phyloP scores from a whole-genome alignment of 2,888 invertebrate species.

The Platynereis dumerilii region DNA sequence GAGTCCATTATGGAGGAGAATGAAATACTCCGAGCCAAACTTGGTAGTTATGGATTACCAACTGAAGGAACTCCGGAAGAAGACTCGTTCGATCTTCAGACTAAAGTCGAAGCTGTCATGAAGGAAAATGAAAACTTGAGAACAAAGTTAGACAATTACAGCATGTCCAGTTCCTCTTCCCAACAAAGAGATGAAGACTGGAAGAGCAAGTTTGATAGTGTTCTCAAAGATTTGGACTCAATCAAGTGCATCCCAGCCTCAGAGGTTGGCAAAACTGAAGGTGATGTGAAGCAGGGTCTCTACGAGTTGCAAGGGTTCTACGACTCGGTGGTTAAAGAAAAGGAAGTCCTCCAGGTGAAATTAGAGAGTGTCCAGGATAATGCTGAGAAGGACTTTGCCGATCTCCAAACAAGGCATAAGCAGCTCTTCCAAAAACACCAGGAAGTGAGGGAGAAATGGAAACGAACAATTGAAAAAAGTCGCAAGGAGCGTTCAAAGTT shows the following conservation, averaged over 20 bases:
- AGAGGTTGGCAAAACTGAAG: neutral
- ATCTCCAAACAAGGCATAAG: slow-evolving; percentile 13
- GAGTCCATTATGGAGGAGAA: slow-evolving; percentile 16
- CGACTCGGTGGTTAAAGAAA: slow-evolving; percentile 9
- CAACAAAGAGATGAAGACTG: slow-evolving; percentile 8
- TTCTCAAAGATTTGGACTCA: slow-evolving; percentile 5
- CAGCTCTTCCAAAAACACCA: neutral
- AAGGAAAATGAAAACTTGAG: slow-evolving; percentile 7
- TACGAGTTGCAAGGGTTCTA: neutral
- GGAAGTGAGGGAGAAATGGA: slow-evolving; percentile 9
- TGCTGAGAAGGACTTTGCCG: slow-evolving; percentile 21
- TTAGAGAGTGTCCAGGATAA: slow-evolving; percentile 12
- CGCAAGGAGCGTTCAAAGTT: slow-evolving; percentile 14
- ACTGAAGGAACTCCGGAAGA: slow-evolving; percentile 22
- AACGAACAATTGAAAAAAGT: slow-evolving; percentile 17
- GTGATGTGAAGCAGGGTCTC: neutral
- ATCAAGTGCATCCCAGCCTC: neutral
- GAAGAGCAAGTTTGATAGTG: neutral
- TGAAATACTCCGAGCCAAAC: slow-evolving; percentile 24
- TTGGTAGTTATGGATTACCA: slow-evolving; percentile 23
- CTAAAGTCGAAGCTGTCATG: slow-evolving; percentile 8
- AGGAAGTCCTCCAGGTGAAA: slow-evolving; percentile 20
- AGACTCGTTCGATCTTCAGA: slow-evolving; percentile 16
- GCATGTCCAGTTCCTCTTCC: slow-evolving; percentile 3
- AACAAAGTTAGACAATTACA: slow-evolving; percentile 4